phyloP scores from a whole-genome alignment of 2,113 vertebrate species.

The Cyphomyrus discorhynchus region DNA sequence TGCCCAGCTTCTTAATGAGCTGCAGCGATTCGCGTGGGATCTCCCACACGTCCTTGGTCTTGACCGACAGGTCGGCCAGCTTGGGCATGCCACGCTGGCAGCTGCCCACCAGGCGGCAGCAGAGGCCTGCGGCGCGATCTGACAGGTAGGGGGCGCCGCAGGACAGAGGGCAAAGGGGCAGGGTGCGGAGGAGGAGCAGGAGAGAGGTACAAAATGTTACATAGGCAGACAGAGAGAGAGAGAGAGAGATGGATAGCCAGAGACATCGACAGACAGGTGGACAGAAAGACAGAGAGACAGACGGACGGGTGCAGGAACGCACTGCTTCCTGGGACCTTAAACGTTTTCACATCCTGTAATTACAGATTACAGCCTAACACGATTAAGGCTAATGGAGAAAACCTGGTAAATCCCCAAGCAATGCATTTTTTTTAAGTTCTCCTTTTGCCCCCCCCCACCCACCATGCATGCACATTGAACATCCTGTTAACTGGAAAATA shows the following conservation, averaged over 20 bases:
- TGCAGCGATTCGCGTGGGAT: conserved; percentile 84
- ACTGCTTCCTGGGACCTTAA: background rate
- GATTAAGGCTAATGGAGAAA: background rate
- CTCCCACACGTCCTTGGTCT: conserved; percentile 92
- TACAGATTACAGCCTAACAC: background rate
- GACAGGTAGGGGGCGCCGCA: background rate
- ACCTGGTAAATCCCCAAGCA: background rate
- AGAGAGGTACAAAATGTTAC: background rate
- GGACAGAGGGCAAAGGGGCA: conserved; percentile 1
- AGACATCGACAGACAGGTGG: background rate
- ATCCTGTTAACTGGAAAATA: background rate
- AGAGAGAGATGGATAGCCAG: background rate
- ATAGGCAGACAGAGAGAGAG: background rate
- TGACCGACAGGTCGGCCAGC: conserved; percentile 85
- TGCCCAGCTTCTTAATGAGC: conserved; percentile 84
- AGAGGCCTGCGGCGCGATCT: conserved; percentile 81
- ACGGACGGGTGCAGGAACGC: background rate
- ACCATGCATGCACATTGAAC: background rate
- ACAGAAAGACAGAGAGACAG: background rate
- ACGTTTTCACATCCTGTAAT: background rate
- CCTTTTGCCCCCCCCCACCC: background rate
- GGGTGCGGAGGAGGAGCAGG: background rate
- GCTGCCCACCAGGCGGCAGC: conserved; percentile 79
- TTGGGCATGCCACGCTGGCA: conserved; percentile 82
- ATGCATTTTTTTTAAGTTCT: background rate